Evolutionary conservation across 2,113 vertebrate genomes (phyloP), one percentile per base, ranked within the genome.

Genomic region (Nycticryphes semicollaris): DNA sequence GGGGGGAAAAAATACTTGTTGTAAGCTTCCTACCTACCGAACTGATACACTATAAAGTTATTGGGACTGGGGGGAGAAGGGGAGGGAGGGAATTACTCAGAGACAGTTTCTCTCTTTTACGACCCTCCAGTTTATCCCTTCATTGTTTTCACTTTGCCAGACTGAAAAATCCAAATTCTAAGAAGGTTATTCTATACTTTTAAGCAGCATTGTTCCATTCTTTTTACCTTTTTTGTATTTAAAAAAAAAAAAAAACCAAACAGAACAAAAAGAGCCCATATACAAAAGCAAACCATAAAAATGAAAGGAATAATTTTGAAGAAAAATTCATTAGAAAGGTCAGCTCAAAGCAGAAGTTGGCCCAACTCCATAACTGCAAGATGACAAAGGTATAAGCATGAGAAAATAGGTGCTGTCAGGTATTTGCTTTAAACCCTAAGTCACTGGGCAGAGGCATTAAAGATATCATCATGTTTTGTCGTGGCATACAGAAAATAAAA

Each of bases 381-480:
- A 60, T 82, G 39, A 33, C 43, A 57, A 57, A 92, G 25, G 6
- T 63, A 33, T 63, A 39, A 89, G 18, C 11, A 20, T 51, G 39
- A 77, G 37, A 82, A 79, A 69, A 69, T 24, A 77, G 17, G 19
- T 69, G 16, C 48, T 5, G 1, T 72, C 27, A 53, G 17, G 24
- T 85, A 22, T 24, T 82, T 64, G 27, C 18, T 79, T 90, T 88
- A 30, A 74, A 66, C 63, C 39, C 25, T 15, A n/a, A 47, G 31
- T 21, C 54, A 16, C 9, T 63, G 23, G 7, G 70, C 41, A 79
- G 59, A 80, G 88, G 33, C 27, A 7, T 30, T 73, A 30, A 27
- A 47, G 48, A 39, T 13, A 47, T 2, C 0, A 0, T 31, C 21
- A n/a, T 51, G 69, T 85, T 83, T 89, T 45, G 30, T 70, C 37